phyloP scores from a whole-genome alignment of 2,113 vertebrate genomes.

The Myotis lucifugus region DNA sequence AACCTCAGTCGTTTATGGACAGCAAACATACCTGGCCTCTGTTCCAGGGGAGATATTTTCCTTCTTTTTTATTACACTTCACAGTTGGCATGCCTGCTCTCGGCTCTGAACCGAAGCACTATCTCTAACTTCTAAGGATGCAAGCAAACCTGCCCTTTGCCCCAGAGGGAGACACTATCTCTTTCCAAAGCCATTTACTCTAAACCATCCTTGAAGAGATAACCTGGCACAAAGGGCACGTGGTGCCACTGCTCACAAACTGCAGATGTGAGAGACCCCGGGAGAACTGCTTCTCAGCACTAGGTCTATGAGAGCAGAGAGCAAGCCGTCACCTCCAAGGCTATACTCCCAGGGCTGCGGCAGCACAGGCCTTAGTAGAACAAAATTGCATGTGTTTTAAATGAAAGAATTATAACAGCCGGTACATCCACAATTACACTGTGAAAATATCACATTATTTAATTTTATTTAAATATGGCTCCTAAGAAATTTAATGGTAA shows the following conservation, averaged over 20 bases:
- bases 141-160: background rate
- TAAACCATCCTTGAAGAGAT: background rate
- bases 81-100: background rate
- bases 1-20: background rate
- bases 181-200: background rate
- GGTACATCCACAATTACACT: background rate
- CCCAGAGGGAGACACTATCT: background rate
- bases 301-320: background rate
- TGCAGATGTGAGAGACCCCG: background rate
- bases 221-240: background rate
- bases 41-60: background rate
- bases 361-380: background rate
- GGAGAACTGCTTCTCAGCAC: background rate
- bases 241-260: background rate
- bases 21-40: background rate
- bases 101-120: background rate
- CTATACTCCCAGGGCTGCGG: background rate
- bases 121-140: background rate
- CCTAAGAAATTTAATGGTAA: background rate
- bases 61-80: background rate
- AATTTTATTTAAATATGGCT: slow-evolving; percentile 3
- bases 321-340: background rate
- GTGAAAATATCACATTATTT: background rate
- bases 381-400: background rate
- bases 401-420: background rate